Base-by-base conservation (phyloP, 2,113 vertebrate species). In the Saccopteryx bilineata region DNA sequence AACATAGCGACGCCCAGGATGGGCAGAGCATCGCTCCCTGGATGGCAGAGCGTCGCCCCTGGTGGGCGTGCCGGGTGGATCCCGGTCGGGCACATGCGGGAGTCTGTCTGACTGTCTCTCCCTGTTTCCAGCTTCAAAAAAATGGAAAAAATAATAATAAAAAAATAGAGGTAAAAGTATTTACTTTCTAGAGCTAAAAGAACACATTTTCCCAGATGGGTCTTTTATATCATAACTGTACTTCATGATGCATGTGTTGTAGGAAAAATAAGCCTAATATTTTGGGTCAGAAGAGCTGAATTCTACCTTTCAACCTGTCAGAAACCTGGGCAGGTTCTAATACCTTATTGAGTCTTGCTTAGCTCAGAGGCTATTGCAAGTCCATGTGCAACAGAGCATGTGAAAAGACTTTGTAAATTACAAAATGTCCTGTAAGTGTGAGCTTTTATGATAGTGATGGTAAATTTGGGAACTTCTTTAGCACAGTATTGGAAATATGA, bases 391-490 rank as follows among this genome's bases (percentile, higher is more conserved):
- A 60, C 18, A 78, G 81, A 92, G 50, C 48, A 68, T 60, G 65
- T 87, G 19, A 86, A 94, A 94, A 92, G 23, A 17, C 33, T 68
- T 90, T 94, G 31, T 65, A 96, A 93, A 83, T 85, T 94, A 52
- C 65, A 74, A 93, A 92, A 88, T 54, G 54, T 28, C 50, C 54
- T 50, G 80, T 19, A 79, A 26, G n/a, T 71, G 15, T 78, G 48
- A 92, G 48, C 33, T 84, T 91, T 83, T 79, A 94, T 95, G 87
- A 83, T 46, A 82, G 46, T 58, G 13, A 86, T 78, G 26, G 86
- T 79, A 91, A 91, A 96, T 74, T 91, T 60, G 24, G 66, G 33
- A 94, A 87, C 65, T 80, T 94, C 14, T 92, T 90, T 93, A 72
- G 65, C 13, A 90, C 21, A 84, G 26, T 24, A 93, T 90, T 18